Evolutionary conservation across 2,113 vertebrate genomes (phyloP).

Genomic region (Cnemophilus loriae): DNA sequence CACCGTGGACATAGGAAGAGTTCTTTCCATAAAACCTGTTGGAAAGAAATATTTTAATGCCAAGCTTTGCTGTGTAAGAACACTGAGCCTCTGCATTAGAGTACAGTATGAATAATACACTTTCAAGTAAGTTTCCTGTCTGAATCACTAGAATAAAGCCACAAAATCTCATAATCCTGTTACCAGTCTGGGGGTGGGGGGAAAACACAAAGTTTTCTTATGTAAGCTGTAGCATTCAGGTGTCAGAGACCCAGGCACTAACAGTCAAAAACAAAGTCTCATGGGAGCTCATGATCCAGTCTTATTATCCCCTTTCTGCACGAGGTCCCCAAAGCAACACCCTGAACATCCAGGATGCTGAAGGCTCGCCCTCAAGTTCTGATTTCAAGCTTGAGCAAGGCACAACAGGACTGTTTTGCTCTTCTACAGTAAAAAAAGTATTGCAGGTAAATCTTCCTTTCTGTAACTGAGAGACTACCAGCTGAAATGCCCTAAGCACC

Average conservation of each 20-base stretch:
- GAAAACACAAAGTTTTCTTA: background rate
- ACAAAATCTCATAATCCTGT: background rate
- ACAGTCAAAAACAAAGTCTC: background rate
- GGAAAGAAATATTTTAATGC: background rate
- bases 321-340: background rate
- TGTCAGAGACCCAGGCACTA: background rate
- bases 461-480: background rate
- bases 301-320: background rate
- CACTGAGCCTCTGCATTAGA: background rate
- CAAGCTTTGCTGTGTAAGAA: background rate
- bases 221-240: background rate
- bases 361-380: background rate
- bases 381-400: background rate
- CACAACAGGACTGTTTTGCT: background rate
- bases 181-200: fast-evolving
- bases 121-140: background rate
- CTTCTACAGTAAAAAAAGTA: background rate
- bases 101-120: background rate
- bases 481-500: background rate
- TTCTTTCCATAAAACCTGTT: slow-evolving; percentile 97
- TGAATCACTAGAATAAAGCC: background rate
- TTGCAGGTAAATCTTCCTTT: background rate
- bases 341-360: background rate
- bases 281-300: background rate
- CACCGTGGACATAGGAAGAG: slow-evolving; percentile 96